Conservation (phyloP, 2,888 invertebrate genomes). For the Myopa tessellatipennis region DNA sequence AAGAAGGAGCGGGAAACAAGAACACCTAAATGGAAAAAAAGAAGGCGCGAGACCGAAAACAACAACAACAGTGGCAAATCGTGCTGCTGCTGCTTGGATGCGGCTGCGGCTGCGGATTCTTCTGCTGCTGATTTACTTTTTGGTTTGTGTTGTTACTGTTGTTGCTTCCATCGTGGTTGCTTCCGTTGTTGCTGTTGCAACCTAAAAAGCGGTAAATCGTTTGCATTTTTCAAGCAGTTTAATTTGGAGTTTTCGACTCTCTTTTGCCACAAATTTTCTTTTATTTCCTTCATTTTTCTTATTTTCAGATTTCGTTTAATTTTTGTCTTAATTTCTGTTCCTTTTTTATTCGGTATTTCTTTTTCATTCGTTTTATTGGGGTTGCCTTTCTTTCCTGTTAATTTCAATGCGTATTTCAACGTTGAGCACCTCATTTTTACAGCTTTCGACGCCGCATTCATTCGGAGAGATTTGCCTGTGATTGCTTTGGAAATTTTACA, state of each 20-base stretch:
- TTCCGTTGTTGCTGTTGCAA: constrained; percentile 17
- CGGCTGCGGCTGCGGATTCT: neutral
- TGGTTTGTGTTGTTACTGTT: neutral
- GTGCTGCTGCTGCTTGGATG: neutral
- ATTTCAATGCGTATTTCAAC: constrained; percentile 8
- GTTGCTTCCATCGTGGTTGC: neutral
- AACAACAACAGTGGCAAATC: neutral
- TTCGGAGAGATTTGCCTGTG: neutral
- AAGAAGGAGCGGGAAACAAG: neutral
- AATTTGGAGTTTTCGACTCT: constrained; percentile 12
- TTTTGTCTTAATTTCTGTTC: constrained; percentile 10
- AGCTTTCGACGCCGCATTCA: neutral
- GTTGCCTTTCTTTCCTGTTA: neutral
- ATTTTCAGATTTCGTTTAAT: constrained; percentile 7
- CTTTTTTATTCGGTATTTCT: no score
- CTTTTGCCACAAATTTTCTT: constrained; percentile 1
- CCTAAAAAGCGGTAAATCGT: constrained; percentile 43
- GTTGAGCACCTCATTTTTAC: constrained; percentile 10
- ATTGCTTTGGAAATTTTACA: no score
- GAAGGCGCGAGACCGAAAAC: neutral
- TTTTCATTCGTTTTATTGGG: neutral
- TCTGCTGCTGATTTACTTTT: neutral
- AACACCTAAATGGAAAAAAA: neutral
- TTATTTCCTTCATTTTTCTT: constrained; percentile 28
- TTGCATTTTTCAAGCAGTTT: constrained; percentile 38